Conservation (phyloP, 2,113 vertebrate species). For the Podiceps cristatus region DNA sequence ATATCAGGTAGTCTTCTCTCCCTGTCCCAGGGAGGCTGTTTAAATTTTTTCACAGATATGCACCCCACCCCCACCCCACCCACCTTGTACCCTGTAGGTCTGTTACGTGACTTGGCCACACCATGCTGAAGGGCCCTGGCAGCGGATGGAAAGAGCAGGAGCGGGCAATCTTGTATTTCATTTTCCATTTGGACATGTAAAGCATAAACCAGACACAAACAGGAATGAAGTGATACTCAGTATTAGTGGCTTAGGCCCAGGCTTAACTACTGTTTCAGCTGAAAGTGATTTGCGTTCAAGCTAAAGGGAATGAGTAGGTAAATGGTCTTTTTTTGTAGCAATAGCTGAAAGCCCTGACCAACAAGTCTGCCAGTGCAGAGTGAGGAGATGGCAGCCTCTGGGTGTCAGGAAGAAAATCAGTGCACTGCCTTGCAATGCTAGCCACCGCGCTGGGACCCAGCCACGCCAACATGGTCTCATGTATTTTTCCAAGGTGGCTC, state of each 20-base stretch:
- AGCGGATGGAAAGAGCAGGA: background rate
- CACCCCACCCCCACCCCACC: too few relatives aligned
- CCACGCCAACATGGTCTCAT: rapidly evolving
- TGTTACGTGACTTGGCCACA: background rate
- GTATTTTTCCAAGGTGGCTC: background rate
- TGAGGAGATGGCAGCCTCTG: background rate
- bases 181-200: background rate
- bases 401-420: background rate
- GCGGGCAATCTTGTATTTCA: background rate
- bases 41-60: too few relatives aligned
- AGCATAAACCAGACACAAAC: background rate
- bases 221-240: background rate
- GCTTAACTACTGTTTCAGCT: background rate
- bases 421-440: background rate
- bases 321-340: background rate
- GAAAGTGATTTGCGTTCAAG: background rate
- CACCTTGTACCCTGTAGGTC: background rate
- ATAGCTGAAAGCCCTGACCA: background rate
- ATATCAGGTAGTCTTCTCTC: background rate
- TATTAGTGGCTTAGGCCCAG: background rate
- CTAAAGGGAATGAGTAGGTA: background rate
- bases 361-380: background rate
- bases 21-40: background rate
- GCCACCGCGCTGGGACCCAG: background rate
- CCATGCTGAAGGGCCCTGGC: background rate